phyloP scores from a whole-genome alignment of 2,113 vertebrate species.

The Cariama cristata region DNA sequence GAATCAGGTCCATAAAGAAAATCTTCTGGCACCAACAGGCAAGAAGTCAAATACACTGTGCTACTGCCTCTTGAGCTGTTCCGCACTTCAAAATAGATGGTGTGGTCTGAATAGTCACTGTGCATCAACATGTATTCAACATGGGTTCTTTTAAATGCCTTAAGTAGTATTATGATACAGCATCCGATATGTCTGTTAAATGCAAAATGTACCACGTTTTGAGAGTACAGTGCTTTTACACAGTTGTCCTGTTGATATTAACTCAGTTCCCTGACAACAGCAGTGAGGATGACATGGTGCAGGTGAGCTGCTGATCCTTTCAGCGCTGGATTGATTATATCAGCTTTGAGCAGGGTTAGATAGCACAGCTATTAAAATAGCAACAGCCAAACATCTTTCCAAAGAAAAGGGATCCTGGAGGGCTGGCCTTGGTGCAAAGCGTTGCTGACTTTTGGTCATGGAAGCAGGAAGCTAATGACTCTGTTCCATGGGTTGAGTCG shows the following conservation, averaged over 20 bases:
- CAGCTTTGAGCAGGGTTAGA: background rate
- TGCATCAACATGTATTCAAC: background rate
- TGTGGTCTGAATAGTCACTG: accelerated
- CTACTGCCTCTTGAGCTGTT: background rate
- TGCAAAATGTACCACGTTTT: background rate
- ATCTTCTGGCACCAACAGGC: background rate
- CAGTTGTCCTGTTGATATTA: background rate
- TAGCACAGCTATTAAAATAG: background rate
- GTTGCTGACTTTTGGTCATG: background rate
- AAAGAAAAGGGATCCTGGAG: background rate
- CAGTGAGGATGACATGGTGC: background rate
- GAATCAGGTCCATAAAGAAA: background rate
- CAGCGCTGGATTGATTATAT: background rate
- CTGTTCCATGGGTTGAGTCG: accelerated
- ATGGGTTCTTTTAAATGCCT: background rate
- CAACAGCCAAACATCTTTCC: background rate
- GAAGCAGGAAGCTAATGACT: background rate
- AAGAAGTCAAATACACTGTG: background rate
- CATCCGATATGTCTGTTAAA: background rate
- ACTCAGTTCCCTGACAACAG: background rate
- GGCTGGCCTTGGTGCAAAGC: background rate
- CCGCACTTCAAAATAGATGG: background rate
- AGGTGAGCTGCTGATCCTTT: background rate
- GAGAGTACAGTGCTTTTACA: background rate
- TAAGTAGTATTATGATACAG: background rate